A percentile compares a stretch with the other conserved stretches of the same genome.
phyloP scores from a whole-genome alignment of 2,797 vertebrate genomes.

The Notolepis coatsorum region DNA sequence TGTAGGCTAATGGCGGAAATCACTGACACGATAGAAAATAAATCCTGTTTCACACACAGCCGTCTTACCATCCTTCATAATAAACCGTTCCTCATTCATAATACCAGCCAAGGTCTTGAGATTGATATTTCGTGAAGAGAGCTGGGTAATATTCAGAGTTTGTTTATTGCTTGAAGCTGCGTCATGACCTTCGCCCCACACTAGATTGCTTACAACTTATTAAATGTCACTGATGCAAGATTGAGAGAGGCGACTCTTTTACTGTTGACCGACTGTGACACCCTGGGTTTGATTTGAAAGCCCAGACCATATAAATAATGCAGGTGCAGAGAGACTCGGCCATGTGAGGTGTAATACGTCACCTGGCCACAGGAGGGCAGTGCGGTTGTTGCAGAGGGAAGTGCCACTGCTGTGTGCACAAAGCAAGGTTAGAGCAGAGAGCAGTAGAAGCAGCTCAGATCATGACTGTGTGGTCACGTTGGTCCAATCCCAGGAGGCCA shows the following conservation, averaged over 20 bases:
- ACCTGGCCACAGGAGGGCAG: slow-evolving; percentile 66
- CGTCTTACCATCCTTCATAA: no score
- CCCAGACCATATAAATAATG: slow-evolving; percentile 27
- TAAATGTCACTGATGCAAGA: slow-evolving; percentile 17
- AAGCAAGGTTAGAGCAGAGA: slow-evolving; percentile 26
- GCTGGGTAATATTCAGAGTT: background rate
- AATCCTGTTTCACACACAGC: no score
- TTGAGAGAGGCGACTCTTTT: slow-evolving; percentile 6
- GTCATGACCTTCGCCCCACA: background rate
- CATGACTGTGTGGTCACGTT: background rate
- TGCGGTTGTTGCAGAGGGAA: slow-evolving; percentile 42
- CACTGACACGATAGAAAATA: no score
- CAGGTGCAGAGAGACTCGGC: background rate
- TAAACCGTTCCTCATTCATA: no score
- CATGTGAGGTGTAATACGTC: slow-evolving; percentile 19
- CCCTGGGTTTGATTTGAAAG: slow-evolving; percentile 32
- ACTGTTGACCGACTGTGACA: background rate
- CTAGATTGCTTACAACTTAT: background rate
- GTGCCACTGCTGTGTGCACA: background rate
- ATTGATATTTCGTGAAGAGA: slow-evolving; percentile 1
- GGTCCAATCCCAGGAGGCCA: background rate
- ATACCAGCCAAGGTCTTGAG: background rate
- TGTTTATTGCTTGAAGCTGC: background rate
- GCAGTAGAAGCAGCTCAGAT: background rate
- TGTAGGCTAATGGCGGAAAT: no score